Evolutionary conservation across 2,888 invertebrate species (phyloP).

Genomic region (Andrena bicolor): DNA sequence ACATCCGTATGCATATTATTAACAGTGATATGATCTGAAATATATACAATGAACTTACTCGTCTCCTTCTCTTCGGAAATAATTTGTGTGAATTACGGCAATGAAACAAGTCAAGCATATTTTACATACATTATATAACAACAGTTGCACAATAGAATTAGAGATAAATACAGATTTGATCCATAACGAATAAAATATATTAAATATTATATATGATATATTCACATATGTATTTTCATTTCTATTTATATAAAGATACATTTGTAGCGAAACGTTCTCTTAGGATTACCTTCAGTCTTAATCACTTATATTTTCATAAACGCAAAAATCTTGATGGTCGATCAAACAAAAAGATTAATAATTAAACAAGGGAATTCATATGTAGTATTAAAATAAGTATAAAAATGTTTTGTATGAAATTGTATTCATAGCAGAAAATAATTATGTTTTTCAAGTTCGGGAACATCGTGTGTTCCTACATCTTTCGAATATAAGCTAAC

Average conservation of each 20-base stretch:
- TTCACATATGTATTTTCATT: constrained; percentile 24
- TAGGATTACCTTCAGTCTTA: constrained; percentile 23
- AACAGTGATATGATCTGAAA: constrained; percentile 23
- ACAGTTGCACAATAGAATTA: constrained; percentile 12
- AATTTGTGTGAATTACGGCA: constrained; percentile 30
- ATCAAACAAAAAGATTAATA: constrained; percentile 7
- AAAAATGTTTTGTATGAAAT: background rate
- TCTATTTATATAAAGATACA: constrained; percentile 21
- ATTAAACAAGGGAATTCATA: background rate
- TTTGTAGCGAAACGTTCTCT: constrained; percentile 8
- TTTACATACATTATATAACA: constrained; percentile 23
- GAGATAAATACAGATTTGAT: constrained; percentile 13
- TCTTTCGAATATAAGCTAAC: background rate
- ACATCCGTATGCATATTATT: constrained; percentile 45
- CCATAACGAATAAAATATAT: constrained; percentile 33
- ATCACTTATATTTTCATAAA: background rate
- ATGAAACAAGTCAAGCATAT: constrained; percentile 32
- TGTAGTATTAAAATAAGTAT: background rate
- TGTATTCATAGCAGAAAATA: constrained; percentile 9
- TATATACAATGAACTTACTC: constrained; percentile 26
- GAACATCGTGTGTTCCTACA: background rate
- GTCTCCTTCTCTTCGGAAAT: constrained; percentile 16
- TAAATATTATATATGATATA: constrained; percentile 22
- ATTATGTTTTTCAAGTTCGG: background rate
- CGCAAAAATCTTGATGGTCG: background rate